A percentile compares a stretch with the other conserved stretches of the same genome.
Evolutionary conservation across 2,113 vertebrate species (phyloP).

Genomic region (Prinia subflava): DNA sequence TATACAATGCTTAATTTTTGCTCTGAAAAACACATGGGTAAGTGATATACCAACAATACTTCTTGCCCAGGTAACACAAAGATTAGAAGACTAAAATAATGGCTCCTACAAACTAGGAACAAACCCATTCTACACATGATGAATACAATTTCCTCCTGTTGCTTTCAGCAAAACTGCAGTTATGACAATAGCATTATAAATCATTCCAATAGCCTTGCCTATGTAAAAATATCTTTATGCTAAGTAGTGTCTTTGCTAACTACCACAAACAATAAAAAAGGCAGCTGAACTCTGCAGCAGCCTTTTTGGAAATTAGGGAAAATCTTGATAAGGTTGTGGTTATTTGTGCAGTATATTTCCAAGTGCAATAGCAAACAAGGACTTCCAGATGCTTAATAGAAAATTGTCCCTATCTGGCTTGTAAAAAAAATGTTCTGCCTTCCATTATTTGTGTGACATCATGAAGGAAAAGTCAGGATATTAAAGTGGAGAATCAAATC

Average conservation of each 20-base stretch:
- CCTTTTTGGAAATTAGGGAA: constrained; percentile 2
- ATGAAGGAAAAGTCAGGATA: constrained; percentile 5
- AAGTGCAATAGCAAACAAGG: neutral
- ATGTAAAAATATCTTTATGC: neutral
- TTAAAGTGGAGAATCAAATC: constrained; percentile 35
- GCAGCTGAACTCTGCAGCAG: constrained; percentile 21
- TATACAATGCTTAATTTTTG: neutral
- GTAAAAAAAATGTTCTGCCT: neutral
- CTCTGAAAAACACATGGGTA: neutral
- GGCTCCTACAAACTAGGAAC: neutral
- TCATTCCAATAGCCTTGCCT: constrained; percentile 32
- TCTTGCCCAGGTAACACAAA: neutral
- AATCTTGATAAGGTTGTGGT: constrained; percentile 29
- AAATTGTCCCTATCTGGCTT: neutral
- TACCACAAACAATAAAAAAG: constrained; percentile 4
- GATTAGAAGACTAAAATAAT: neutral
- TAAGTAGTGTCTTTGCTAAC: neutral
- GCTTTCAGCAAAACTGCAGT: constrained; percentile 30
- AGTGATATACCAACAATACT: neutral
- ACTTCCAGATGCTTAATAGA: neutral
- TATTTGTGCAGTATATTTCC: neutral
- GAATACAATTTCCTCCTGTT: neutral
- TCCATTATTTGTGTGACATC: constrained; percentile 20
- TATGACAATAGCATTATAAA: constrained; percentile 17
- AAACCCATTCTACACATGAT: neutral